phyloP scores from a whole-genome alignment of 53 echinoderm and acorn worm species.

The Zoroaster sp. region DNA sequence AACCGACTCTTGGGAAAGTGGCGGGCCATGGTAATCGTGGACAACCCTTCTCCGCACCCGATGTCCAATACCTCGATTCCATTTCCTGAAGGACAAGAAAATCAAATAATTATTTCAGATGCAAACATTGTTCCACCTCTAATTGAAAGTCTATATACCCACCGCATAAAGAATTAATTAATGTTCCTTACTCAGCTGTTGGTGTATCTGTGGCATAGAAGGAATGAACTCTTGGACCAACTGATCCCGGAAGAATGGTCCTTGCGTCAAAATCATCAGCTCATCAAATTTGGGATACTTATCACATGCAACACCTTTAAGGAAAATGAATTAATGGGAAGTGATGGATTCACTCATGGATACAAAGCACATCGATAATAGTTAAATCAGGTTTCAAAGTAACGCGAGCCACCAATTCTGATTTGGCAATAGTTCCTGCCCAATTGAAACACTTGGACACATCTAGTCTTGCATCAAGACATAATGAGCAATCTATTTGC shows the following conservation, averaged over 20 bases:
- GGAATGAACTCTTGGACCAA: slow-evolving; percentile 54
- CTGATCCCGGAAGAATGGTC: slow-evolving; percentile 38
- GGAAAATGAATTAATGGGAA: background rate
- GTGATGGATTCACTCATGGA: too few species aligned
- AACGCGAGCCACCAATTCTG: too few species aligned
- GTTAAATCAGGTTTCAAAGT: too few species aligned
- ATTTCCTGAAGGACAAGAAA: slow-evolving; percentile 6
- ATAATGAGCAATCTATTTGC: too few species aligned
- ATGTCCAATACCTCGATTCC: slow-evolving; percentile 65
- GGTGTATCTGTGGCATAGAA: slow-evolving; percentile 46
- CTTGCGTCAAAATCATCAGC: slow-evolving; percentile 30
- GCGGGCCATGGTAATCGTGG: slow-evolving; percentile 47
- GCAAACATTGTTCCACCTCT: too few species aligned
- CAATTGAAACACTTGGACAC: too few species aligned
- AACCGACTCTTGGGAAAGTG: slow-evolving; percentile 68
- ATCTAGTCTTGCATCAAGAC: too few species aligned
- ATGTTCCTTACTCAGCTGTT: slow-evolving; percentile 44
- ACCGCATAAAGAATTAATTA: background rate
- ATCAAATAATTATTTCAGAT: background rate
- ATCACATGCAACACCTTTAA: slow-evolving; percentile 24
- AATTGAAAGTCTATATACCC: background rate
- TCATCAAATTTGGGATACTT: slow-evolving; percentile 49
- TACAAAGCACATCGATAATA: too few species aligned
- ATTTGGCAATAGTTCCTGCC: too few species aligned
- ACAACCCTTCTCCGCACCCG: slow-evolving; percentile 64